Percentiles rank a stretch among this genome's conserved stretches.
Conservation (phyloP, 2,888 invertebrate genomes). For the Apomyelois bistriatella region DNA sequence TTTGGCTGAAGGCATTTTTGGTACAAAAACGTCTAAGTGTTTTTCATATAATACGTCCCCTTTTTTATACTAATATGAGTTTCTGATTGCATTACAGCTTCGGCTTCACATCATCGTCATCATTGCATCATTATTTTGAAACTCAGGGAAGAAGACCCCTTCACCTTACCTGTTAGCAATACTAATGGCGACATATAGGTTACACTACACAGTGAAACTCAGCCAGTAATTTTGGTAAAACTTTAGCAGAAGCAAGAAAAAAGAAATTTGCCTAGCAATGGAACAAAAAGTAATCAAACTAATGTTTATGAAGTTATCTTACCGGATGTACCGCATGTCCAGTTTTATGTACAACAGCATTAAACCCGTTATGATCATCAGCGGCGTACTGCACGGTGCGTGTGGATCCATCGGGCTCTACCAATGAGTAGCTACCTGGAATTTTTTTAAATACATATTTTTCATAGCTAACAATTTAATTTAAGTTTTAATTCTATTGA, state of each 20-base stretch:
- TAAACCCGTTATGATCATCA: conserved; percentile 85
- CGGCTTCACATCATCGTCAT: too few species aligned
- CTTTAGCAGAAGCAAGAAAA: not conserved
- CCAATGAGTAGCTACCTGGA: conserved; percentile 82
- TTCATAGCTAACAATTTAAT: too few species aligned
- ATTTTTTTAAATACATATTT: not conserved
- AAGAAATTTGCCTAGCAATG: not conserved
- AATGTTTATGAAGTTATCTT: conserved; percentile 18
- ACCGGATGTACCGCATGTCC: conserved; percentile 82
- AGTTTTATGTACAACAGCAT: conserved; percentile 83
- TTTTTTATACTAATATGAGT: too few species aligned
- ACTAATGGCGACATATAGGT: too few species aligned
- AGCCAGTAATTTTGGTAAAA: not conserved
- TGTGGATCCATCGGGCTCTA: conserved; percentile 81
- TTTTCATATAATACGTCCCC: too few species aligned
- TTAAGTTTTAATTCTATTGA: too few species aligned
- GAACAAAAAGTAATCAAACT: not conserved
- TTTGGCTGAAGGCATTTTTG: not conserved
- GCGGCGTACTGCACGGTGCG: conserved; percentile 83
- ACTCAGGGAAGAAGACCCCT: too few species aligned
- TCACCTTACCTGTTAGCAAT: too few species aligned
- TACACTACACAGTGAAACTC: too few species aligned
- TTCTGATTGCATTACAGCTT: too few species aligned
- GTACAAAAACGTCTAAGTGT: too few species aligned
- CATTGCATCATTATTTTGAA: too few species aligned